Percentiles rank a stretch among this genome's conserved stretches.
Conservation (phyloP, 2,113 vertebrate species). For the Delphinus delphis region DNA sequence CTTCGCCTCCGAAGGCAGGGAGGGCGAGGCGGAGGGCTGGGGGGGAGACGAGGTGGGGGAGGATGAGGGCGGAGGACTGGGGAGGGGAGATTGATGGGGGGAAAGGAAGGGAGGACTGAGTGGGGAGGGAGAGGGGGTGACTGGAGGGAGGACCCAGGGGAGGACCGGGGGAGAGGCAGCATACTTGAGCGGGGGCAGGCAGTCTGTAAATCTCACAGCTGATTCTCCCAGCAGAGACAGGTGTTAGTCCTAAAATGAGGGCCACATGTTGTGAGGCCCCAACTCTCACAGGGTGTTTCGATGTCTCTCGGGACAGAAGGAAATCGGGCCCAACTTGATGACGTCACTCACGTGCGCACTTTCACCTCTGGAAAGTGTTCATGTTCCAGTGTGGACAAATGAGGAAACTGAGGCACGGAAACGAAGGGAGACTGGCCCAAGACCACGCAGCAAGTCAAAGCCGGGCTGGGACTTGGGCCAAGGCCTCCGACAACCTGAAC, state of each 20-base stretch:
- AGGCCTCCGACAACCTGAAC: background rate
- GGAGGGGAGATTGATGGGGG: too few relatives aligned
- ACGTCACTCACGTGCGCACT: background rate
- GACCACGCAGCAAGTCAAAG: background rate
- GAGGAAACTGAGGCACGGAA: conserved; percentile 21
- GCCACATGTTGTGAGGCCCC: background rate
- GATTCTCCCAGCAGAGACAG: background rate
- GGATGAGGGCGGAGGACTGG: background rate
- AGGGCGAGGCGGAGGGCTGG: background rate
- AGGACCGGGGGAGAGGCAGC: background rate
- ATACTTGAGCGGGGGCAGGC: conserved; percentile 16
- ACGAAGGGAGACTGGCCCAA: background rate
- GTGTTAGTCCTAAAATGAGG: background rate
- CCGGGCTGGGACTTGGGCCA: background rate
- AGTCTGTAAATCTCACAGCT: background rate
- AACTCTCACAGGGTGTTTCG: fast-evolving
- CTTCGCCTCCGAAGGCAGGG: conserved; percentile 14
- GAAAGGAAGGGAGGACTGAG: background rate
- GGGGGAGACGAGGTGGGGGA: too few relatives aligned
- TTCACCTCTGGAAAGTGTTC: background rate
- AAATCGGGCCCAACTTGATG: fast-evolving
- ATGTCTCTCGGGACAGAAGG: background rate
- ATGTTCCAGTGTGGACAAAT: background rate
- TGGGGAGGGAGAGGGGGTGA: background rate
- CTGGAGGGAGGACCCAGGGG: too few relatives aligned